Evolutionary conservation across 2,888 invertebrate species (phyloP).

Genomic region (Plebejus melissa): DNA sequence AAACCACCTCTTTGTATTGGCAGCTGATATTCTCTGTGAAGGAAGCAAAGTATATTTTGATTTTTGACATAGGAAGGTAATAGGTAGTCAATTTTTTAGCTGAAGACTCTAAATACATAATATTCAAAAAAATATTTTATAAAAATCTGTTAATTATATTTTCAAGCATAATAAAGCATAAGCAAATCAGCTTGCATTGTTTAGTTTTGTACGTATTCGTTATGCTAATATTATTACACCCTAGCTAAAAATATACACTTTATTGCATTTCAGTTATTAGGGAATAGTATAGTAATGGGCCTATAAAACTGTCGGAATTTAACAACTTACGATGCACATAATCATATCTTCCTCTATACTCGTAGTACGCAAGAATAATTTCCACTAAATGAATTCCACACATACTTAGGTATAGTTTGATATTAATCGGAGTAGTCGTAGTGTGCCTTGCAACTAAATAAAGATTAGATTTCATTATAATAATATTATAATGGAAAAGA

Average conservation of each 20-base stretch:
- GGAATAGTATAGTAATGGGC: not conserved
- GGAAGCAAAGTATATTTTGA: not conserved
- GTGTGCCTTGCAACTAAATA: too few relatives aligned
- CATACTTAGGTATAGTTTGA: not conserved
- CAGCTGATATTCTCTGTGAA: not conserved
- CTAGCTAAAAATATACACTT: not conserved
- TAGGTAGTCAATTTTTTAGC: not conserved
- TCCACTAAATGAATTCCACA: not conserved
- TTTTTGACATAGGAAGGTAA: not conserved
- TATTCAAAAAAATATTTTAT: not conserved
- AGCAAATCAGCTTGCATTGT: not conserved
- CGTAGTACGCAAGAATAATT: not conserved
- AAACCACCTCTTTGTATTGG: slow-evolving; percentile 43
- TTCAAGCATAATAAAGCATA: too few relatives aligned
- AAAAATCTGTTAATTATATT: not conserved
- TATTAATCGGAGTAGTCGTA: not conserved
- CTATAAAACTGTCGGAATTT: not conserved
- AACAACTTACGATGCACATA: not conserved
- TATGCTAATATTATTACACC: not conserved
- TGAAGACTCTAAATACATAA: not conserved
- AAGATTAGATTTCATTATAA: too few relatives aligned
- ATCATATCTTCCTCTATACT: not conserved
- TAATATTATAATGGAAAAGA: too few relatives aligned
- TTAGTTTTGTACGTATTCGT: not conserved
- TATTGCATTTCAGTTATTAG: not conserved